Percentiles rank a stretch among this genome's conserved stretches.
phyloP scores from a whole-genome alignment of 2,113 vertebrate species.

The Beaufortia kweichowensis region DNA sequence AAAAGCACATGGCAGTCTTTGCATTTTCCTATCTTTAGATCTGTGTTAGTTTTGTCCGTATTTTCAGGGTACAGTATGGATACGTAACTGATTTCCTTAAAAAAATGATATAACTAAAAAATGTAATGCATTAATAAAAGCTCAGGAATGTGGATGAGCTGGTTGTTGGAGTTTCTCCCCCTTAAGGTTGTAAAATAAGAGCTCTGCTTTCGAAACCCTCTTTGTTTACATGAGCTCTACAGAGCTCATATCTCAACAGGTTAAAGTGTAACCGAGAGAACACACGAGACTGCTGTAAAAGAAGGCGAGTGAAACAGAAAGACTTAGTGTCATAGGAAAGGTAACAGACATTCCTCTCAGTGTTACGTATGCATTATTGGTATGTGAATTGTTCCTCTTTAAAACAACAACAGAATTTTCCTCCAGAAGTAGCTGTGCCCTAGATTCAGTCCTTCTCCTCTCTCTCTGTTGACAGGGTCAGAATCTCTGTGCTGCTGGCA shows the following conservation, averaged over 20 bases:
- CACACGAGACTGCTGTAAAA: background rate
- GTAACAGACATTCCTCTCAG: conserved; percentile 7
- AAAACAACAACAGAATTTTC: conserved; percentile 34
- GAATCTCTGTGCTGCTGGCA: conserved; percentile 42
- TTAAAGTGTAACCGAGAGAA: conserved; percentile 19
- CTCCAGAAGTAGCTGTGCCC: conserved; percentile 50
- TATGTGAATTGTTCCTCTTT: conserved; percentile 33
- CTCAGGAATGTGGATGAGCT: conserved; percentile 10
- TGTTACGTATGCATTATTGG: conserved; percentile 25
- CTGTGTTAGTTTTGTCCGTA: background rate
- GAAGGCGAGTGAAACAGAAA: conserved; percentile 12
- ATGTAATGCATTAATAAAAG: background rate
- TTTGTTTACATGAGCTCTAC: conserved; percentile 8
- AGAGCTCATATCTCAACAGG: conserved; percentile 17
- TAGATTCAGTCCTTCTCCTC: conserved; percentile 46
- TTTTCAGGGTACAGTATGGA: too few relatives aligned
- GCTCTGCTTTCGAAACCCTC: background rate
- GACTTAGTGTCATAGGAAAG: background rate
- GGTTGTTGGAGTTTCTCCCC: background rate
- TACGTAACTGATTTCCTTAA: too few relatives aligned
- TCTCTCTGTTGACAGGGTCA: conserved; percentile 49
- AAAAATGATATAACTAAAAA: too few relatives aligned
- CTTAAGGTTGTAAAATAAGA: background rate
- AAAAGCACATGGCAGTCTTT: background rate
- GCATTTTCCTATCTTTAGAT: background rate